A percentile compares a stretch with the other conserved stretches of the same genome.
These are phyloP conservation scores for Actinemys pallida DNA, from an alignment of 2,113 vertebrate species.

Conservation along the genomic window DNA sequence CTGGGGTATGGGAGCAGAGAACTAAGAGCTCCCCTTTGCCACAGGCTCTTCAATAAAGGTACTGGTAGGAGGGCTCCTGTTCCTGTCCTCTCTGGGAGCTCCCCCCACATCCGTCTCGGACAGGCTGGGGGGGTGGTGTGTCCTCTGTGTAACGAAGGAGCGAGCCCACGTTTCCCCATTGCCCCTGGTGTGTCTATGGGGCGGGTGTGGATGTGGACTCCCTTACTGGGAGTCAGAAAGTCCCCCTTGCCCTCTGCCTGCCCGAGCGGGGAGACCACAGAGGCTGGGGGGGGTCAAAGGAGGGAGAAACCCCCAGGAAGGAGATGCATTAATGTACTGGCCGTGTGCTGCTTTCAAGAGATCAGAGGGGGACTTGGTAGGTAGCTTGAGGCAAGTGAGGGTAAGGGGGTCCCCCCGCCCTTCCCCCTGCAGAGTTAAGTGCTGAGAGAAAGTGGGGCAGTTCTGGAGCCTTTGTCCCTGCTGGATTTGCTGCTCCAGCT, in stretches of 20 bases:
- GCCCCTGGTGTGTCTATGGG: not conserved
- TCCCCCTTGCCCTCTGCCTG: not conserved
- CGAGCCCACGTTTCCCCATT: not conserved
- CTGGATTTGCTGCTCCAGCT: not conserved
- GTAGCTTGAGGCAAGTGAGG: not conserved
- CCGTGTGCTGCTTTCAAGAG: not conserved
- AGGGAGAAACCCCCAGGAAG: not conserved
- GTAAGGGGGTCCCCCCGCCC: accelerated
- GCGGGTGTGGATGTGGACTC: not conserved
- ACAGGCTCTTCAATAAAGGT: not conserved
- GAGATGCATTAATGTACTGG: not conserved
- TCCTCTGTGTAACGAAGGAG: not conserved
- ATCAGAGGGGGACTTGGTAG: not conserved
- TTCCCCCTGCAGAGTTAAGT: accelerated
- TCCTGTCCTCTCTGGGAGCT: not conserved
- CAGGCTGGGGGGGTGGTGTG: not conserved
- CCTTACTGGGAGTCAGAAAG: not conserved
- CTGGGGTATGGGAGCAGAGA: not conserved
- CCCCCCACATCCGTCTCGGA: accelerated
- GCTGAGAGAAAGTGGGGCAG: not conserved
- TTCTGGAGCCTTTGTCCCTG: not conserved
- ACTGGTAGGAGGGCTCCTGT: not conserved
- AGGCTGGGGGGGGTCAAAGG: not conserved
- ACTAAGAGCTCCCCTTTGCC: not conserved
- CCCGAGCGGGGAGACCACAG: not conserved